phyloP scores from a whole-genome alignment of 1,140 invertebrate genomes.

The Drosophila ambigua region DNA sequence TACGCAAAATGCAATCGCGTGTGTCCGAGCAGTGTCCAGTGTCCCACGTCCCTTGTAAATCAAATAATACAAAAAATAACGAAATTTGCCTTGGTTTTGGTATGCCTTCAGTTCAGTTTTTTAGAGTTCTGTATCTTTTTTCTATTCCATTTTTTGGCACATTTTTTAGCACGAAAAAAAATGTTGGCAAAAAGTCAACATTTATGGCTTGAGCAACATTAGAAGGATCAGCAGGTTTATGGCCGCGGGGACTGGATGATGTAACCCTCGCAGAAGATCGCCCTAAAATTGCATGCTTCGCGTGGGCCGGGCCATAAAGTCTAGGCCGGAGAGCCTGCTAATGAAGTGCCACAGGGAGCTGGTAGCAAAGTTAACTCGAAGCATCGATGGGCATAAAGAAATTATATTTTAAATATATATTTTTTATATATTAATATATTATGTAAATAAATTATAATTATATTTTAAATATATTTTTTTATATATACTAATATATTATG shows the following conservation, averaged over 20 bases:
- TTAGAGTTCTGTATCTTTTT: constrained; percentile 43
- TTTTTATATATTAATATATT: too few species aligned
- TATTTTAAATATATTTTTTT: too few species aligned
- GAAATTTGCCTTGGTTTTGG: constrained; percentile 46
- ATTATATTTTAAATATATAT: too few species aligned
- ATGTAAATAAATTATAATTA: too few species aligned
- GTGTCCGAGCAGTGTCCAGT: constrained; percentile 16
- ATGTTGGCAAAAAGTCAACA: not conserved
- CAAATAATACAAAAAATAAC: constrained; percentile 45
- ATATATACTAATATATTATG: too few species aligned
- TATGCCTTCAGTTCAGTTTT: constrained; percentile 52
- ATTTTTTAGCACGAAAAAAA: constrained; percentile 17
- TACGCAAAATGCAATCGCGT: constrained; percentile 67
- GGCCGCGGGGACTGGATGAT: constrained; percentile 14
- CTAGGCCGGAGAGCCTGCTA: constrained; percentile 7
- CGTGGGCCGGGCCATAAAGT: constrained; percentile 11
- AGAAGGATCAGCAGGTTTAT: constrained; percentile 17
- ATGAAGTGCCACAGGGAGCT: constrained; percentile 6
- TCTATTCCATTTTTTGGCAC: not conserved
- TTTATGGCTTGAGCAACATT: constrained; percentile 15
- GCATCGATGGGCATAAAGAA: too few species aligned
- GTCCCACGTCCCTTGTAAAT: constrained; percentile 28
- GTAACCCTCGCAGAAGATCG: constrained; percentile 18
- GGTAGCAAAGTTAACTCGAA: too few species aligned
- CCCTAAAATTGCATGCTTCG: too few species aligned